phyloP scores from a whole-genome alignment of 2,888 invertebrate species.

The Caenorhabditis imperialis region DNA sequence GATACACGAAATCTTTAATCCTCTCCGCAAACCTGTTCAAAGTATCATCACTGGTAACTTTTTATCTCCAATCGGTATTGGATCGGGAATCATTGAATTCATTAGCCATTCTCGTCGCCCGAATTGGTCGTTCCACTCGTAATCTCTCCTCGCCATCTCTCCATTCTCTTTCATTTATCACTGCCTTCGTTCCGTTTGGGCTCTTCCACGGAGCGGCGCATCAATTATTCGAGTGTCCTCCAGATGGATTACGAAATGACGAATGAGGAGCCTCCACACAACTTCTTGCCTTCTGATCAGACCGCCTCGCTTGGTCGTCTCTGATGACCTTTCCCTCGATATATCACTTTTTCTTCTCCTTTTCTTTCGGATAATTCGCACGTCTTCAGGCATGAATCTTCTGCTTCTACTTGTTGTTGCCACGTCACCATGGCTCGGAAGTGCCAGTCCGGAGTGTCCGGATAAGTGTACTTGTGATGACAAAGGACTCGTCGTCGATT shows the following conservation, averaged over 20 bases:
- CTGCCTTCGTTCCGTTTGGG: constrained; percentile 7
- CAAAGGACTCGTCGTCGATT: constrained; percentile 30
- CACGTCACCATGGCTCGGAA: constrained; percentile 7
- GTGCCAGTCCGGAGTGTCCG: constrained; percentile 15
- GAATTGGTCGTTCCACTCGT: constrained; percentile 2
- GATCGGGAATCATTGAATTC: constrained; percentile 17
- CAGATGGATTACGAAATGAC: constrained; percentile 53
- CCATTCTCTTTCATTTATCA: constrained; percentile 41
- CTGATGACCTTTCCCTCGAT: constrained; percentile 30
- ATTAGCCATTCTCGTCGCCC: constrained; percentile 21
- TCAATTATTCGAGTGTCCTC: constrained; percentile 44
- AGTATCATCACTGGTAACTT: too few relatives aligned
- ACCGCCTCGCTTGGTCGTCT: constrained; percentile 14
- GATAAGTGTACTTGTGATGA: constrained; percentile 25
- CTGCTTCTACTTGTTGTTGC: constrained; percentile 37
- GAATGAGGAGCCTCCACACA: constrained; percentile 29
- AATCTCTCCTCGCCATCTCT: constrained; percentile 37
- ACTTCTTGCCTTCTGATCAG: constrained; percentile 13
- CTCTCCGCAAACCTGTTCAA: too few relatives aligned
- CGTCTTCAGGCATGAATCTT: constrained; percentile 29
- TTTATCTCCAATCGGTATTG: constrained; percentile 8
- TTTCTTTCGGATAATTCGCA: background rate
- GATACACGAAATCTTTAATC: too few relatives aligned
- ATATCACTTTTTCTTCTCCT: constrained; percentile 1
- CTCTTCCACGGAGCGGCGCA: constrained; percentile 7